These are phyloP conservation scores for Embidobia sp. DNA, from an alignment of 2,888 invertebrate species.

Conservation along the genomic window DNA sequence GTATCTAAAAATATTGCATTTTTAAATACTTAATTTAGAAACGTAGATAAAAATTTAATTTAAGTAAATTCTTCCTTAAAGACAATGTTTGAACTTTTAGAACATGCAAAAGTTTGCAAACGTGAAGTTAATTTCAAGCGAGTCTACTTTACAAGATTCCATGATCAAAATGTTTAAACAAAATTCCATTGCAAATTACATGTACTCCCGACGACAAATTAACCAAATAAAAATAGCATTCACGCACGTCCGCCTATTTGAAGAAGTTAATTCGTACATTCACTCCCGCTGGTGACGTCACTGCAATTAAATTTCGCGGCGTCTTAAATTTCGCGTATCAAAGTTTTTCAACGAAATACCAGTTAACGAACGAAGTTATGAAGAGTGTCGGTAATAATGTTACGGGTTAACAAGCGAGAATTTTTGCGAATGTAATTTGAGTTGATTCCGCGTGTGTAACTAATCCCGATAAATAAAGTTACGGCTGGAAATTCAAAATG, in stretches of 20 bases:
- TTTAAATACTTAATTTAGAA: too few relatives aligned
- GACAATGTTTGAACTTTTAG: too few relatives aligned
- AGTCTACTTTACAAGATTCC: too few relatives aligned
- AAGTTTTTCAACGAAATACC: conserved; percentile 25
- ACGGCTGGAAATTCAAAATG: conserved; percentile 46
- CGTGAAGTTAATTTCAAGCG: too few relatives aligned
- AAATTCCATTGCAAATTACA: too few relatives aligned
- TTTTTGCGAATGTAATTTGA: conserved; percentile 35
- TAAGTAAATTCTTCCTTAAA: too few relatives aligned
- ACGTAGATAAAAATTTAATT: too few relatives aligned
- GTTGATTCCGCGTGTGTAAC: conserved; percentile 42
- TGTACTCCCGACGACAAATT: too few relatives aligned
- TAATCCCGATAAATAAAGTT: conserved; percentile 56
- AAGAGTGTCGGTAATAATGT: conserved; percentile 30
- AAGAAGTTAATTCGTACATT: neutral
- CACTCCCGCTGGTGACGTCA: conserved; percentile 20
- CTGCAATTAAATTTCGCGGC: conserved; percentile 16
- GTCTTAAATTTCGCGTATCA: conserved; percentile 25
- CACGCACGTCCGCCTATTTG: neutral
- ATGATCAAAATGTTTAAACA: too few relatives aligned
- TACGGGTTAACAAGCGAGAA: conserved; percentile 29
- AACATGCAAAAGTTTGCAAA: too few relatives aligned
- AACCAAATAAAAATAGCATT: neutral
- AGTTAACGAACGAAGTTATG: conserved; percentile 36
- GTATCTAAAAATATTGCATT: too few relatives aligned